Base-by-base conservation (phyloP, 1,140 invertebrate species). In the Saccostrea echinata region DNA sequence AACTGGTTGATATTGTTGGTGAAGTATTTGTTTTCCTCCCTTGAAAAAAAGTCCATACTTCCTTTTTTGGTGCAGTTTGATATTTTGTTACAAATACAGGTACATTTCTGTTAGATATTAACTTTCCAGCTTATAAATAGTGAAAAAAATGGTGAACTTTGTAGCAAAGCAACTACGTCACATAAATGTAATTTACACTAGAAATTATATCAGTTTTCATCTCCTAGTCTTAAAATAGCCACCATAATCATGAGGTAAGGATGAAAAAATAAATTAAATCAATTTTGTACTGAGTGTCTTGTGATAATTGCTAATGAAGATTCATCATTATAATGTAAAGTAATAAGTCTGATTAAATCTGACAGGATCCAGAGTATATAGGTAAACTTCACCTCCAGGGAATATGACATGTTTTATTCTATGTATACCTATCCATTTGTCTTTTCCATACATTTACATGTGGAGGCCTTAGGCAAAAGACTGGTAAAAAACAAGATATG, bases 241-340 rank as follows among this genome's bases (percentile, higher is more conserved):
- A 30, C 13, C 8, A 16, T 27, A 16, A 30, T 76, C 30, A 76
- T 76, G 68, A 76, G 68, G 24, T 76, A 76, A 16, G 24, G 30
- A 76, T 76, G 68, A 30, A 76, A 76, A 64, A 76, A 76, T 76
- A 76, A 76, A 76, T 76, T 24, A 76, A 76, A 76, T 76, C 68
- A 76, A 76, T 76, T 76, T 12, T 76, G 68, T 76, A 76, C 68
- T 33, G 55, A 30, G 68, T 76, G 68, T 76, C 68, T 76, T 27
- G 68, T 76, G 68, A 76, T 76, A 33, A 76, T 76, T 27, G 68
- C 68, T 76, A 76, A 76, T 76, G 68, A 76, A 76, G 68, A 76
- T 76, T 76, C 27, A 76, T 76, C 68, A 33, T 76, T 30, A 30
- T 76, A 35, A 76, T 33, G 68, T 76, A 76, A 30, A 27, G 68